phyloP scores from a whole-genome alignment of 2,113 vertebrate genomes.

The Paralichthys olivaceus region DNA sequence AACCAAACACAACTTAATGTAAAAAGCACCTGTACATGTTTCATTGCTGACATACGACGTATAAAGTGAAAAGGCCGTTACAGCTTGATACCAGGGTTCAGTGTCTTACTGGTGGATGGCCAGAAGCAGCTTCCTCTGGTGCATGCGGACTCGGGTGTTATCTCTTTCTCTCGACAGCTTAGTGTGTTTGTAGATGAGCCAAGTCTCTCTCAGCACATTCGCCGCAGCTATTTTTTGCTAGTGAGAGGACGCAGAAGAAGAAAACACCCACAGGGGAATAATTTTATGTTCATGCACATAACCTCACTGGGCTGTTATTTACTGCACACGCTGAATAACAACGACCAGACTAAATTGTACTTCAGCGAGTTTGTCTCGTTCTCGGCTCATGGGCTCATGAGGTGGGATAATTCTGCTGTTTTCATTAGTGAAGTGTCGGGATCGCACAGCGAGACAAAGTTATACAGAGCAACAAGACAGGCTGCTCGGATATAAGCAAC shows the following conservation, averaged over 20 bases:
- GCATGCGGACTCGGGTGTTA: conserved; percentile 91
- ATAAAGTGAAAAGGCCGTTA: neutral
- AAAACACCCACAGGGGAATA: conserved; percentile 27
- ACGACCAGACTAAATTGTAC: neutral
- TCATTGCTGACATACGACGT: too few species aligned
- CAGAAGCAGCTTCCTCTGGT: conserved; percentile 98
- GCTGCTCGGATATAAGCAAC: too few species aligned
- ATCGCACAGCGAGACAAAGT: too few species aligned
- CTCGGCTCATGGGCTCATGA: neutral
- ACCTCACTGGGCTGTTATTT: conserved; percentile 9
- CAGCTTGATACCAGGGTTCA: neutral
- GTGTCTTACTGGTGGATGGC: conserved; percentile 96
- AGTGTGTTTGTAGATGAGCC: conserved; percentile 98
- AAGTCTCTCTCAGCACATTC: conserved; percentile 98
- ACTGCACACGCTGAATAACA: conserved; percentile 23
- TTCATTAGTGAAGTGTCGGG: too few species aligned
- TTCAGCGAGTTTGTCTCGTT: conserved; percentile 1
- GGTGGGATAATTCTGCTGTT: neutral
- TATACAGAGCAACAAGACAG: too few species aligned
- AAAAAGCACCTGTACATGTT: too few species aligned
- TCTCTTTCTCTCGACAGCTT: conserved; percentile 93
- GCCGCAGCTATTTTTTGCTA: conserved; percentile 96
- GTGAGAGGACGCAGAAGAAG: conserved; percentile 40
- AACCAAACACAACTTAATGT: too few species aligned
- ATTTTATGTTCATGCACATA: conserved; percentile 42